Evolutionary conservation across 2,797 vertebrate species (phyloP), one percentile per base, ranked within the genome.

Genomic region (Ispidina picta): DNA sequence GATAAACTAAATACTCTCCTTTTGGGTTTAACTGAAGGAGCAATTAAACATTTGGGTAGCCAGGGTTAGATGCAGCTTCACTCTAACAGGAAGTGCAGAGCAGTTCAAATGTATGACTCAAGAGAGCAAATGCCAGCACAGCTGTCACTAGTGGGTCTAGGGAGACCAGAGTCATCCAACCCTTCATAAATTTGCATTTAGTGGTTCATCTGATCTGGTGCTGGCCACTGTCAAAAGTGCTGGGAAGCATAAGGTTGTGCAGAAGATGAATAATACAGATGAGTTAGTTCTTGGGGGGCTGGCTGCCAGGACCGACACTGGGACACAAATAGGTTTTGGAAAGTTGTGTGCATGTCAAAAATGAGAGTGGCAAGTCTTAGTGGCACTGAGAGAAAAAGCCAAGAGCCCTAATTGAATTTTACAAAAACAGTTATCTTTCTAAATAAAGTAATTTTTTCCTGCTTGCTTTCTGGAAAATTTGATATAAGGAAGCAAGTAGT

Each of bases 201-300:
- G 58, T 72, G 21, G 23, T 72, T 92, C 90, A 83, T 64, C 62
- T 86, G 81, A 37, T 64, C 23, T 29, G 23, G 21, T 37, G 58
- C 4, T 83, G 51, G 59, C 65, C 39, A 10, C 44, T 58, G 75
- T 46, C 83, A 90, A 84, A 48, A 44, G 46, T 5, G 0, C 54
- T 77, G 65, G 64, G 64, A 76, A 83, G 58, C 81, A 80, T 17
- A 58, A 91, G 75, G 64, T 78, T 71, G 62, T 88, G 75, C 86
- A 89, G 93, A 88, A 92, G 79, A 62, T 26, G 37, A 87, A 65
- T 46, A 37, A 3, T 7, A 60, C 4, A 35, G 69, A 22, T 74
- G 83, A 83, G 65, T 16, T 65, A 16, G 37, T 64, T 88, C 56
- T 10, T 51, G 39, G 16, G 15, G 29, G 16, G 10, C 41, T 84